Evolutionary conservation across 2,797 vertebrate species (phyloP).

Genomic region (Acanthiza pusilla): DNA sequence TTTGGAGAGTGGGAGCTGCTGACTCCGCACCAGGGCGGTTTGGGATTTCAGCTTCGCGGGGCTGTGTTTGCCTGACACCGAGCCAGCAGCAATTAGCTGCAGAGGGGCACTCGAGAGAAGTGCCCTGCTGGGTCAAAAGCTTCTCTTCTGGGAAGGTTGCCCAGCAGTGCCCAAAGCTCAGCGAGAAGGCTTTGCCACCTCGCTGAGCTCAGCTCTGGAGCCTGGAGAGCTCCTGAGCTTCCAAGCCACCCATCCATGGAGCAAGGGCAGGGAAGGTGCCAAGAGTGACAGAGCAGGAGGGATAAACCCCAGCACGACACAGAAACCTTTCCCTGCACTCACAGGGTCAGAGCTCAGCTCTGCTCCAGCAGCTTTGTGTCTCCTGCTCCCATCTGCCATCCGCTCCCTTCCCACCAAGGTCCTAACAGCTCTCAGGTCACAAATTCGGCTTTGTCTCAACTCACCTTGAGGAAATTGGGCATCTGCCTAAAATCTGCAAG

Average conservation of each 20-base stretch:
- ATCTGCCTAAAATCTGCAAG: not conserved
- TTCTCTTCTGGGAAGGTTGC: conserved; percentile 34
- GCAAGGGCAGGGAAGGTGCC: not conserved
- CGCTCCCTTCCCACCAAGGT: not conserved
- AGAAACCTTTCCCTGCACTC: not conserved
- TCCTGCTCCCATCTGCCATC: not conserved
- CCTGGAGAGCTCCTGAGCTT: not conserved
- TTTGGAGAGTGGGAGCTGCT: not conserved
- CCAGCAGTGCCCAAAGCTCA: not conserved
- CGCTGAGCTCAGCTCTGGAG: not conserved
- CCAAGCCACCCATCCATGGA: not conserved
- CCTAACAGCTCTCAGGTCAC: not conserved
- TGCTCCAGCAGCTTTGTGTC: not conserved
- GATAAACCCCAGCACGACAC: not conserved
- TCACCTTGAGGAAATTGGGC: not conserved
- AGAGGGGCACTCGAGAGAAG: not conserved
- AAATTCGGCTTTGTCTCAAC: not conserved
- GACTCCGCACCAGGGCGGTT: not conserved
- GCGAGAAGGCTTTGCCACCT: not conserved
- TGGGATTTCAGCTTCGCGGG: not conserved
- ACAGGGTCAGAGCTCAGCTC: not conserved
- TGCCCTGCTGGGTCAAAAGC: conserved; percentile 10
- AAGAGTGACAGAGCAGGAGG: not conserved
- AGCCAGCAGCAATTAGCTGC: conserved; percentile 19
- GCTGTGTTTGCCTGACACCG: not conserved